Evolutionary conservation across 1,140 invertebrate species (phyloP), one percentile per base, ranked within the genome.

Genomic region (Ectropis grisescens): DNA sequence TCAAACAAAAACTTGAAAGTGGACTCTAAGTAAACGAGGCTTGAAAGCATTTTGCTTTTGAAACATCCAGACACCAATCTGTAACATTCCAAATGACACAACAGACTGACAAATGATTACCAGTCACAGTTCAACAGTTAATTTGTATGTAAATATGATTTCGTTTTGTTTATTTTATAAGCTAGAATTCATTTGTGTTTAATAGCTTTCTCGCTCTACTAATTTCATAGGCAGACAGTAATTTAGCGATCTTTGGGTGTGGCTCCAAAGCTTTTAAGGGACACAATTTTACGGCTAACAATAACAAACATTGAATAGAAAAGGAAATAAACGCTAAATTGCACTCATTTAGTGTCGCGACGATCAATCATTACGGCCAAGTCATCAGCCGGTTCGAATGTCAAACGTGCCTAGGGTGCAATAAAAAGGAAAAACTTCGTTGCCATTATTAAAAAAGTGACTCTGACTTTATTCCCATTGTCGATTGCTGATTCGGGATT

Each of bases 401-500:
- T 81, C 76, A 81, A 76, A 74, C 66, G 67, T 62, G 67, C 60
- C 71, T 78, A 74, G 76, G 72, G 74, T 75, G 69, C 69, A 67
- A 70, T 74, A 78, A 80, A 75, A 79, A 68, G 64, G 57, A 64
- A 50, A 69, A 70, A 71, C 62, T 64, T 50, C 69, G 64, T 70
- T 76, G 76, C 76, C 59, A 75, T 79, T 81, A 81, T 81, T 79
- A 81, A 81, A 81, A 81, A 81, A 81, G 70, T 81, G 76, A 81
- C 72, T 81, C 67, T 76, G 68, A 81, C 76, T 80, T 75, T 81
- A 81, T 81, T 81, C 79, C 76, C 61, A 81, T 81, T 81, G 76
- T 81, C 56, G 71, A 76, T 69, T 81, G 74, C 70, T 68, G 68
- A 79, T 81, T 81, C 67, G 55, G 74, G 69, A 75, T 81, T 81